A percentile compares a stretch with the other conserved stretches of the same genome.
phyloP scores from a whole-genome alignment of 2,888 invertebrate species.

The Kryphioiulus occultus region DNA sequence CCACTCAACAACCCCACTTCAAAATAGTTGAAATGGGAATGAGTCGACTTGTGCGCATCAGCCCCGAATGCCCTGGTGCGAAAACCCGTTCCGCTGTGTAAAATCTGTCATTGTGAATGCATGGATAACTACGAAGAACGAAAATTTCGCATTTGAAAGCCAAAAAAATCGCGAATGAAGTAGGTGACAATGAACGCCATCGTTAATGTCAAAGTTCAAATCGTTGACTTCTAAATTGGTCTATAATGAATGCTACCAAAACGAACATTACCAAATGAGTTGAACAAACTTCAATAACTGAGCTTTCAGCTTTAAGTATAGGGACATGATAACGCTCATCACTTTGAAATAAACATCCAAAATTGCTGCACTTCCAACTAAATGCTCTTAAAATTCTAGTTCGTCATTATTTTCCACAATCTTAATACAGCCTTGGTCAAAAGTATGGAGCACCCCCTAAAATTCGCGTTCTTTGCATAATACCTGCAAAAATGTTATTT shows the following conservation, averaged over 20 bases:
- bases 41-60: neutral
- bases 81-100: neutral
- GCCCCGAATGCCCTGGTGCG: neutral
- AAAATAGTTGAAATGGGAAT: neutral
- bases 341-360: neutral
- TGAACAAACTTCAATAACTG: too few species aligned
- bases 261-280: too few species aligned
- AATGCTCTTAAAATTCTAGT: neutral
- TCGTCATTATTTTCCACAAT: too few species aligned
- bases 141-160: neutral
- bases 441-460: too few species aligned
- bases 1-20: conserved; percentile 6
- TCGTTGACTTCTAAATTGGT: neutral
- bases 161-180: neutral
- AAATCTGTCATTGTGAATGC: neutral
- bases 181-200: neutral
- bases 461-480: too few species aligned
- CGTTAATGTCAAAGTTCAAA: neutral
- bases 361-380: neutral
- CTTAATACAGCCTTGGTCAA: too few species aligned
- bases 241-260: too few species aligned
- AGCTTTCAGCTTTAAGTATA: too few species aligned
- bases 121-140: neutral
- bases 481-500: too few species aligned
- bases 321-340: neutral